phyloP scores from a whole-genome alignment of 2,113 vertebrate genomes.

The Ondatra zibethicus region DNA sequence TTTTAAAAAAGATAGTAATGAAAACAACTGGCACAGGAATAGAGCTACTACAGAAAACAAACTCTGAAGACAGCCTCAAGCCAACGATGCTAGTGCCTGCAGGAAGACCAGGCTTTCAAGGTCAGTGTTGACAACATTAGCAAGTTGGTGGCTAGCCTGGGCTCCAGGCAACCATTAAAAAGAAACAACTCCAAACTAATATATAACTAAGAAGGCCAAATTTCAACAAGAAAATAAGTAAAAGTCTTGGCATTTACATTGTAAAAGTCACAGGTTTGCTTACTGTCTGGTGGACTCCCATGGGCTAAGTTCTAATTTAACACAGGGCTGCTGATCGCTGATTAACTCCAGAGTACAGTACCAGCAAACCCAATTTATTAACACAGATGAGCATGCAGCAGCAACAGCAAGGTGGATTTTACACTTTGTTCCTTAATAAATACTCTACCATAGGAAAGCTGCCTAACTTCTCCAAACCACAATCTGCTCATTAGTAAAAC shows the following conservation, averaged over 20 bases:
- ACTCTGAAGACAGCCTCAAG: background rate
- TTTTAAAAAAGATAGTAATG: background rate
- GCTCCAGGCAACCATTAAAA: background rate
- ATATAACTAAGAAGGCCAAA: background rate
- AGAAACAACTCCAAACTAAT: background rate
- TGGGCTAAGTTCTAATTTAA: slow-evolving; percentile 13
- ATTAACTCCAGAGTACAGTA: background rate
- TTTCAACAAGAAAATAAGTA: slow-evolving; percentile 31
- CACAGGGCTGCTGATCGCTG: background rate
- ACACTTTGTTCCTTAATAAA: background rate
- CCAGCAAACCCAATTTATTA: background rate
- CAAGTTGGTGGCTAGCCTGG: background rate
- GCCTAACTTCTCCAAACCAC: slow-evolving; percentile 27
- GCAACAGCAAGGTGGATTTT: background rate
- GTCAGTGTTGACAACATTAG: background rate
- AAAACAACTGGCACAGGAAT: slow-evolving; percentile 2
- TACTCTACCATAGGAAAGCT: background rate
- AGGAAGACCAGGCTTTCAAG: background rate
- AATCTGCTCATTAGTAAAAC: slow-evolving; percentile 49
- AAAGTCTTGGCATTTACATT: slow-evolving; percentile 24
- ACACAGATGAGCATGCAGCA: background rate
- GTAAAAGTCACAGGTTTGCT: slow-evolving; percentile 28
- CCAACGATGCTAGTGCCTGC: no score
- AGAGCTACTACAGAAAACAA: slow-evolving; percentile 24
- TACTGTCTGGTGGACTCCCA: slow-evolving; percentile 6